phyloP scores from a whole-genome alignment of 2,797 vertebrate genomes.

The Acridotheres tristis region DNA sequence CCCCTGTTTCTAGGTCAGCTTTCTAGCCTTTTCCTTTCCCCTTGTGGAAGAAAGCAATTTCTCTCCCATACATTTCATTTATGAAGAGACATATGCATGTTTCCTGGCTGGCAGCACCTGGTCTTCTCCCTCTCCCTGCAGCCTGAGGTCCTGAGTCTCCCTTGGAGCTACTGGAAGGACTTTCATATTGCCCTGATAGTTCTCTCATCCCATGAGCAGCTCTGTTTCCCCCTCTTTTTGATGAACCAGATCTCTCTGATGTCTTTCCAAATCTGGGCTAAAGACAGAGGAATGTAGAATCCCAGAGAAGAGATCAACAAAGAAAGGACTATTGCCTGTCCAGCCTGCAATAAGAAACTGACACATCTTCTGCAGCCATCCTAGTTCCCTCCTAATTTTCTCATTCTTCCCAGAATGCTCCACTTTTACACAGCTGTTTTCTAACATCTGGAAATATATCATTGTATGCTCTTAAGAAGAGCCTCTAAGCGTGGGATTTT shows the following conservation, averaged over 20 bases:
- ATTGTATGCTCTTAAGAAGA: neutral
- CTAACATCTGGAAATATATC: neutral
- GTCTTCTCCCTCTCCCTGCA: neutral
- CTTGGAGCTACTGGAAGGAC: neutral
- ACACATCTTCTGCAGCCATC: neutral
- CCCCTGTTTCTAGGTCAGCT: conserved; percentile 52
- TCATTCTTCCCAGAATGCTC: neutral
- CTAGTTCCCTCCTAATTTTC: neutral
- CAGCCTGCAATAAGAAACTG: neutral
- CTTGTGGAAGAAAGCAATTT: neutral
- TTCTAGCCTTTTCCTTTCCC: neutral
- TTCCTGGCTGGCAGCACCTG: neutral
- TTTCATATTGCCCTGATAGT: neutral
- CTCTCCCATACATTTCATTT: neutral
- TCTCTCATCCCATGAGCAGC: neutral
- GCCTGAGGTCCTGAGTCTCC: neutral
- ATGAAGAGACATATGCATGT: neutral
- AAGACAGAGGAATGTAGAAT: neutral
- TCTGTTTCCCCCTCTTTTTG: neutral
- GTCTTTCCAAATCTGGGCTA: neutral
- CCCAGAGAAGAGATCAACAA: neutral
- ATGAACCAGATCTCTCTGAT: neutral
- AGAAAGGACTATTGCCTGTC: neutral
- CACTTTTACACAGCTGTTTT: neutral
- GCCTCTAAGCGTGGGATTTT: neutral